These are phyloP conservation scores for Progne subis DNA, from an alignment of 2,113 vertebrate genomes.

Conservation along the genomic window DNA sequence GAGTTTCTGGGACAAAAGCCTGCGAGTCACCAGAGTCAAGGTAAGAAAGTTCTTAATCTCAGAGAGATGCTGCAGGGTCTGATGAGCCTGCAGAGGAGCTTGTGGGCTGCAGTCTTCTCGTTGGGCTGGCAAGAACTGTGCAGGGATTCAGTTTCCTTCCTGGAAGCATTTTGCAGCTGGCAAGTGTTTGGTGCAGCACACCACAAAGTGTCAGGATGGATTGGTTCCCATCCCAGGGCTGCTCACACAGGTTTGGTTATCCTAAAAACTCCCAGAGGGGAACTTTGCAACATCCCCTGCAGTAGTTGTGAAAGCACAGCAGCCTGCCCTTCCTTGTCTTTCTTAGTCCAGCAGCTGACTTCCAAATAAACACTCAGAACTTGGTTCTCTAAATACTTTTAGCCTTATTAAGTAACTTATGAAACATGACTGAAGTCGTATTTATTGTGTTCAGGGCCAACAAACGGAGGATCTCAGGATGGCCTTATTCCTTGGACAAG, in stretches of 20 bases:
- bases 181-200: not conserved
- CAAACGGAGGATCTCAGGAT: conserved; percentile 77
- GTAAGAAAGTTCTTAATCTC: not conserved
- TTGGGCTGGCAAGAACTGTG: not conserved
- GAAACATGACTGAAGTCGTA: not conserved
- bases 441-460: conserved; percentile 71
- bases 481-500: conserved; percentile 91
- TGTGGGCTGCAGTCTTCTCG: not conserved
- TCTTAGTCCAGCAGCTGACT: not conserved
- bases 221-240: not conserved
- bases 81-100: not conserved
- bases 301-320: not conserved
- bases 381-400: not conserved
- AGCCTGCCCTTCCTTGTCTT: not conserved
- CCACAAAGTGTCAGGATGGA: not conserved
- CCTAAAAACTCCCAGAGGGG: not conserved
- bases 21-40: not conserved
- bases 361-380: not conserved
- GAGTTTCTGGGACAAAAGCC: not conserved
- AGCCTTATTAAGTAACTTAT: not conserved
- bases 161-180: not conserved
- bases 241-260: not conserved
- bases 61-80: not conserved
- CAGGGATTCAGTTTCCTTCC: not conserved
- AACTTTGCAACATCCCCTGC: not conserved